phyloP scores from a whole-genome alignment of 2,888 invertebrate genomes.

The Malthinus seriepunctatus region DNA sequence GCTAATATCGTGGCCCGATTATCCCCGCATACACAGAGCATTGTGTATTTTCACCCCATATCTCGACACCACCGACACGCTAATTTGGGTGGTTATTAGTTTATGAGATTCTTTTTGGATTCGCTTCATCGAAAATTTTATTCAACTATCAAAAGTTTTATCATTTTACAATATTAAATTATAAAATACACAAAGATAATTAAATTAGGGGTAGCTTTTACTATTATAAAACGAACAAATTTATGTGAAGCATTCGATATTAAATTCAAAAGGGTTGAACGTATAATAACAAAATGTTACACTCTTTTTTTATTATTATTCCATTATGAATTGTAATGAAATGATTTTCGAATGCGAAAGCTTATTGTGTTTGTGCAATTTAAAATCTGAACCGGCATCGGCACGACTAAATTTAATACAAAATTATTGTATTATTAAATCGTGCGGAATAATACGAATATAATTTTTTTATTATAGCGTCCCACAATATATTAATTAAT shows the following conservation, averaged over 20 bases:
- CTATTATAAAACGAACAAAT: conserved; percentile 33
- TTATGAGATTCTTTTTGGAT: conserved; percentile 22
- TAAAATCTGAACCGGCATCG: conserved; percentile 33
- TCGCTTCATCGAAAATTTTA: conserved; percentile 7
- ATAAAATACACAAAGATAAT: conserved; percentile 45
- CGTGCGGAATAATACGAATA: conserved; percentile 4
- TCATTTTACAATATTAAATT: conserved; percentile 35
- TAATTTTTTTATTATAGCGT: background rate
- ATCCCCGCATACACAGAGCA: conserved; percentile 37
- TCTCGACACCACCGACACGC: conserved; percentile 34
- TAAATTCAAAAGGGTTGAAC: conserved; percentile 32
- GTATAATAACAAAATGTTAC: conserved; percentile 23
- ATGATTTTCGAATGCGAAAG: conserved; percentile 21
- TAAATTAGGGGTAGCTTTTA: conserved; percentile 44
- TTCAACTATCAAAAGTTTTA: conserved; percentile 1
- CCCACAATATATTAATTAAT: background rate
- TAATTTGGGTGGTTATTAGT: conserved; percentile 40
- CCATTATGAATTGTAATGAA: conserved; percentile 4
- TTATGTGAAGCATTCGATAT: conserved; percentile 7
- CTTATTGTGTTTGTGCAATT: conserved; percentile 38
- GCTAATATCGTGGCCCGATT: conserved; percentile 42
- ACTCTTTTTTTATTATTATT: conserved; percentile 23
- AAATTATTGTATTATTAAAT: background rate
- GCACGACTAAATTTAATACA: conserved; percentile 8
- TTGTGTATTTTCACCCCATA: conserved; percentile 31